A percentile compares a stretch with the other conserved stretches of the same genome.
Evolutionary conservation across 1,140 invertebrate species (phyloP).

Genomic region (Leptinotarsa undecemlineata): DNA sequence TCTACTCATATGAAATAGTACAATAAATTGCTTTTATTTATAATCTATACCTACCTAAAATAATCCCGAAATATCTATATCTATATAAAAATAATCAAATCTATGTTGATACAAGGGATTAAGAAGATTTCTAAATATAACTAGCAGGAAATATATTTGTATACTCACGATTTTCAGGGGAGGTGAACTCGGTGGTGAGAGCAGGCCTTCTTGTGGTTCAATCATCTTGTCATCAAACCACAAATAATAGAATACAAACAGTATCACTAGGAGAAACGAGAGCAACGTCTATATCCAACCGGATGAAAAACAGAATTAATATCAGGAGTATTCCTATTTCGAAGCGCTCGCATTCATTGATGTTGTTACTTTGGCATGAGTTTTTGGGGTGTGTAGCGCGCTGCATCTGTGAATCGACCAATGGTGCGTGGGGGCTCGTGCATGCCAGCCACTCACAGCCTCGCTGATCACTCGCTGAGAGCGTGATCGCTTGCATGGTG

Average conservation of each 20-base stretch:
- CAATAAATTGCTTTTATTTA: too few species aligned
- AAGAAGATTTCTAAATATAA: too few species aligned
- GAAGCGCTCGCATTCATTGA: constrained; percentile 33
- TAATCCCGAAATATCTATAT: too few species aligned
- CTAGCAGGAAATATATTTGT: constrained; percentile 15
- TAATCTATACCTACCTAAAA: too few species aligned
- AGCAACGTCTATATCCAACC: constrained; percentile 7
- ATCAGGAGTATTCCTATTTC: constrained; percentile 43
- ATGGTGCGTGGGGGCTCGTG: constrained; percentile 58
- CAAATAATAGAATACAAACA: background rate
- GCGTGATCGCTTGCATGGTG: constrained; percentile 61
- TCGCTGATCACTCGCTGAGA: constrained; percentile 56
- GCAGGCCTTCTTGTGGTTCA: constrained; percentile 38
- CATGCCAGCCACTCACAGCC: constrained; percentile 52
- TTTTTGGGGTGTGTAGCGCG: constrained; percentile 45
- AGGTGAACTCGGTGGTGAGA: constrained; percentile 65
- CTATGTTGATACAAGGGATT: background rate
- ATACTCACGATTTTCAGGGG: constrained; percentile 62
- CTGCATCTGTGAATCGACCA: constrained; percentile 51
- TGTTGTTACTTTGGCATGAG: constrained; percentile 50
- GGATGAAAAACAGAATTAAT: constrained; percentile 31
- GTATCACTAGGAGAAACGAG: too few species aligned
- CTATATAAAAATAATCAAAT: too few species aligned
- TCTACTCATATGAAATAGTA: too few species aligned
- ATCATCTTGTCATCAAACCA: background rate